These are phyloP conservation scores for Aporophyla nigra DNA, from an alignment of 2,888 invertebrate genomes.

Conservation along the genomic window DNA sequence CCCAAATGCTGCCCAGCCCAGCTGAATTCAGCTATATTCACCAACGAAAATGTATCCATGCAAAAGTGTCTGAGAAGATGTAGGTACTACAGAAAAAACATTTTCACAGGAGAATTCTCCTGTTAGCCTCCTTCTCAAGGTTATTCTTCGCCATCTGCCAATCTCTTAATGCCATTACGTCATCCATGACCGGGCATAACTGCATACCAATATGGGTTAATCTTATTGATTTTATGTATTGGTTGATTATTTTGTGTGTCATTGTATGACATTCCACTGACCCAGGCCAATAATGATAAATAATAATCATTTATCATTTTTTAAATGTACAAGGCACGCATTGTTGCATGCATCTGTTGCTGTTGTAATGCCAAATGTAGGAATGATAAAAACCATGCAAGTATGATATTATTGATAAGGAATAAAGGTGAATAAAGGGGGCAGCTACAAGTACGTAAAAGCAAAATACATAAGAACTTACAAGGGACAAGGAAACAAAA, in stretches of 20 bases:
- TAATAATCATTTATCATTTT: not conserved
- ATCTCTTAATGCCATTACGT: not conserved
- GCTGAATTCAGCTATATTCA: too few species aligned
- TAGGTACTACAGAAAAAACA: too few species aligned
- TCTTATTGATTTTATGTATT: not conserved
- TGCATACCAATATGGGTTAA: not conserved
- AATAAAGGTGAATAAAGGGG: not conserved
- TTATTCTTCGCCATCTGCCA: too few species aligned
- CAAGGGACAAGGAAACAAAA: too few species aligned
- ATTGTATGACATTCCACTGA: slow-evolving; percentile 21
- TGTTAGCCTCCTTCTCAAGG: too few species aligned
- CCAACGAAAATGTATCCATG: too few species aligned
- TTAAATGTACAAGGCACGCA: slow-evolving; percentile 23
- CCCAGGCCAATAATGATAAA: slow-evolving; percentile 1
- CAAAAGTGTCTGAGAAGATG: too few species aligned
- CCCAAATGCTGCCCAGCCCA: too few species aligned
- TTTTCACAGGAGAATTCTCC: too few species aligned
- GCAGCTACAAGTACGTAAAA: too few species aligned
- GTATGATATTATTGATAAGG: not conserved
- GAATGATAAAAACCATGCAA: slow-evolving; percentile 34
- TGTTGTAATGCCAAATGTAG: slow-evolving; percentile 3
- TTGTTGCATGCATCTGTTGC: not conserved
- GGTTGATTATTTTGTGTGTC: not conserved
- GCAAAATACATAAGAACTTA: not conserved
- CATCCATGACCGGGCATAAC: not conserved